Conservation (phyloP, 2,797 vertebrate genomes). For the Argya squamiceps region DNA sequence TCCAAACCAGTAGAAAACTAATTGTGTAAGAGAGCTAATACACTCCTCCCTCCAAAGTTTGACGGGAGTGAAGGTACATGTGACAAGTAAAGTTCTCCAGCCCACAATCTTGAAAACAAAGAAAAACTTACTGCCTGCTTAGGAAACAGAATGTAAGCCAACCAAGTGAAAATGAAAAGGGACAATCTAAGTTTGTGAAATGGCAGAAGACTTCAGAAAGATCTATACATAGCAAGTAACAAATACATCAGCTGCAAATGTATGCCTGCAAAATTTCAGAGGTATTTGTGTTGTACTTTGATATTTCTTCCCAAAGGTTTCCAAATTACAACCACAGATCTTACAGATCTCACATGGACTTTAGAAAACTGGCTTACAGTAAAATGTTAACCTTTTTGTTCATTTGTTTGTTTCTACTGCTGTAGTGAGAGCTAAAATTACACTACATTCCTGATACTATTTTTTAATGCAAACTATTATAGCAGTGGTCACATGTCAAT, state of each 20-base stretch:
- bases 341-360: not conserved
- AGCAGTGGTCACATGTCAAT: not conserved
- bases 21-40: not conserved
- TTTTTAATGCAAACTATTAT: slow-evolving; percentile 9
- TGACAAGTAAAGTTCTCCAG: not conserved
- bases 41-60: not conserved
- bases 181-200: not conserved
- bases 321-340: not conserved
- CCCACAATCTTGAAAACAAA: not conserved
- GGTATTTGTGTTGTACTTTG: not conserved
- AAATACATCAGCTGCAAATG: not conserved
- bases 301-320: not conserved
- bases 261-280: not conserved
- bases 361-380: not conserved
- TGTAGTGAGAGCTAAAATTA: not conserved
- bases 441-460: not conserved
- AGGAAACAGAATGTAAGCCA: not conserved
- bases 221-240: not conserved
- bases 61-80: not conserved
- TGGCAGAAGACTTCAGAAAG: not conserved
- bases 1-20: not conserved
- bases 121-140: not conserved
- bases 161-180: not conserved
- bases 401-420: not conserved
- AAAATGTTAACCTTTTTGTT: not conserved